These are phyloP conservation scores for Teleopsis dalmanni DNA, from an alignment of 1,140 invertebrate genomes.

Conservation along the genomic window DNA sequence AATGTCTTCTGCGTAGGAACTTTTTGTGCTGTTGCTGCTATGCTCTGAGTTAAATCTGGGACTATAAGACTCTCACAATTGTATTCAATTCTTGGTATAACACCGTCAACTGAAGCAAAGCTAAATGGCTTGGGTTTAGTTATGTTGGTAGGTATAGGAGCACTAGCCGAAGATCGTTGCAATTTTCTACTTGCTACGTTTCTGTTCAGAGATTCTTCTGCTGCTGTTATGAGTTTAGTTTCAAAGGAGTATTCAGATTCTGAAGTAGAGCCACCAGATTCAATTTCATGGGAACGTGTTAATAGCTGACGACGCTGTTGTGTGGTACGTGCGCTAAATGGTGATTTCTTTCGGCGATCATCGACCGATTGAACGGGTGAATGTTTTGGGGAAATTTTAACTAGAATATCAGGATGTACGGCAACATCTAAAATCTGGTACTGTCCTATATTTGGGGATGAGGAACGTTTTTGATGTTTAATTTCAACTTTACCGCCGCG, in stretches of 20 bases:
- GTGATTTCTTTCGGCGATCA: neutral
- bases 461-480: slow-evolving; percentile 16
- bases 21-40: too few relatives aligned
- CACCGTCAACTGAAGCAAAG: too few relatives aligned
- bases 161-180: neutral
- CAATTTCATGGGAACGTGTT: slow-evolving; percentile 13
- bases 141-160: too few relatives aligned
- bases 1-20: neutral
- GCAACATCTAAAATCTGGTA: slow-evolving; percentile 14
- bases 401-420: slow-evolving; percentile 18
- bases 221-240: neutral
- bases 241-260: slow-evolving; percentile 11
- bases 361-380: slow-evolving; percentile 3
- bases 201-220: neutral
- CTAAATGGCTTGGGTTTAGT: too few relatives aligned
- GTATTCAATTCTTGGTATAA: too few relatives aligned
- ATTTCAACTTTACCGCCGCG: slow-evolving; percentile 12
- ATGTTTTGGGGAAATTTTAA: slow-evolving; percentile 15
- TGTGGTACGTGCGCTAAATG: neutral
- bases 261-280: slow-evolving; percentile 14
- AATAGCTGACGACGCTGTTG: slow-evolving; percentile 9
- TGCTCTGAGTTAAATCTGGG: too few relatives aligned
- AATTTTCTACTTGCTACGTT: too few relatives aligned
- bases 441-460: slow-evolving; percentile 16
- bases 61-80: too few relatives aligned